Percentiles rank a stretch among this genome's conserved stretches.
Evolutionary conservation across 2,888 invertebrate species (phyloP).

Genomic region (Ligdia adustata): DNA sequence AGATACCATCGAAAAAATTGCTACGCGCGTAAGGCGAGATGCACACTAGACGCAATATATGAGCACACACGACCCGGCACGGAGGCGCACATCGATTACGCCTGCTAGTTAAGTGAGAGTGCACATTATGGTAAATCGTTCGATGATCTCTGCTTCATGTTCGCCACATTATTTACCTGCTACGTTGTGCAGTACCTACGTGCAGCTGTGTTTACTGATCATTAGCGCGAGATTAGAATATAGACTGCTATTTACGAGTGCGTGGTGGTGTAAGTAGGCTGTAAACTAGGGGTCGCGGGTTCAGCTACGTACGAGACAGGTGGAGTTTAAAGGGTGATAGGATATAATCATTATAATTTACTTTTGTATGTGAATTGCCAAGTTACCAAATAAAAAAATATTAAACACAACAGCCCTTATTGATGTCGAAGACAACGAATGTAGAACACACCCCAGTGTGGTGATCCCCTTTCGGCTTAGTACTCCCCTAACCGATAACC

Average conservation of each 20-base stretch:
- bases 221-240: constrained; percentile 26
- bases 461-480: no score
- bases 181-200: constrained; percentile 7
- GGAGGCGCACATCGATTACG: constrained; percentile 35
- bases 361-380: no score
- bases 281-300: constrained; percentile 22
- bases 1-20: no score
- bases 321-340: constrained; percentile 4
- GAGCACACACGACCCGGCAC: constrained; percentile 39
- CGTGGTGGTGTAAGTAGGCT: constrained; percentile 20
- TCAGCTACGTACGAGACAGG: constrained; percentile 11
- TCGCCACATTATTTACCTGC: constrained; percentile 28
- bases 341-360: no score
- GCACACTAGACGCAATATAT: constrained; percentile 17
- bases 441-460: no score
- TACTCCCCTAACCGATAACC: no score
- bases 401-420: no score
- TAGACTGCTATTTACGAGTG: constrained; percentile 25
- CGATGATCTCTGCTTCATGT: constrained; percentile 34
- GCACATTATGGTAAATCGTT: constrained; percentile 48
- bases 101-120: constrained; percentile 48
- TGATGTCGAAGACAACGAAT: no score
- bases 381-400: no score
- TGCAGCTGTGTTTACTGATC: constrained; percentile 27
- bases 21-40: constrained; percentile 17